Evolutionary conservation across 2,888 invertebrate genomes (phyloP), one percentile per base, ranked within the genome.

Genomic region (Dioctria rufipes): DNA sequence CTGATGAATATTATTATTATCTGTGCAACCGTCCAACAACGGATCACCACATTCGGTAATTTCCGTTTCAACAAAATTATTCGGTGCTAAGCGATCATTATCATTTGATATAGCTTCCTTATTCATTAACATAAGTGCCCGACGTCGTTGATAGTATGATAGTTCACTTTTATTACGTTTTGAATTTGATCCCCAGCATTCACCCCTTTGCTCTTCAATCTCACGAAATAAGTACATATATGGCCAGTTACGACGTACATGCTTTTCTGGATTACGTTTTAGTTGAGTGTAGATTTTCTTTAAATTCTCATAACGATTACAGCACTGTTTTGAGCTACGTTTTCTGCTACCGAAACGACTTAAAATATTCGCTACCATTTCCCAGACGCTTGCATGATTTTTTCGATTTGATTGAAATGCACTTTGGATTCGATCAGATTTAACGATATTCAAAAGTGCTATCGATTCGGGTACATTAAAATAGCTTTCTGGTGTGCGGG

Each of bases 371-470:
- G 88, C 88, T 3, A 89, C 88, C 88, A 89, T 89, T 83, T 89
- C 88, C 88, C 88, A 89, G 0, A 89, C 88, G 78, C 89, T 89
- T 25, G 88, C 88, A 85, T 89, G 88, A 78, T 89, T 89, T 84
- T 89, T 89, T 3, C 88, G 86, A 81, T 89, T 89, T 71, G 89
- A 89, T 69, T 89, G 89, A 83, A 89, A 89, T 46, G 88, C 89
- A 82, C 86, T 87, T 84, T 89, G 88, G 61, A 89, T 89, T 3
- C 88, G 85, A 83, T 89, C 88, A 13, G 88, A 89, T 83, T 89
- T 89, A 13, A 89, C 88, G 61, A 89, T 89, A 77, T 89, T 89
- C 40, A 89, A 83, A 66, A 89, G 84, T 1, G 89, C 88, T 83
- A 89, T 88, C 43, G 88, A 89, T 79, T 89, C 88, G 61, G 89